Conservation (phyloP, 2,797 vertebrate genomes). For the Galagoides demidoff region DNA sequence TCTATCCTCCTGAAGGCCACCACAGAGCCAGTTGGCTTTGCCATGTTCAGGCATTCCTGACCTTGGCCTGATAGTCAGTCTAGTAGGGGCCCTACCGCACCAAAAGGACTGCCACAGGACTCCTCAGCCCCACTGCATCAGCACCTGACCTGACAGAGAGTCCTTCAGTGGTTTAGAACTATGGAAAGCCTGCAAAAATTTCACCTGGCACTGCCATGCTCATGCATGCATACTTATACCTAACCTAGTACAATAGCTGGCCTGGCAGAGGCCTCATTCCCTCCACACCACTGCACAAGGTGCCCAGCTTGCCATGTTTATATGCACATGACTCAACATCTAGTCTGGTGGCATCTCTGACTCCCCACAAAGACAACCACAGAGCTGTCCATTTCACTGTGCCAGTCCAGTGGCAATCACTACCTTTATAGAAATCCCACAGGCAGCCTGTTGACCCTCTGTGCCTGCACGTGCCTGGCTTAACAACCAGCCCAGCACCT, state of each 20-base stretch:
- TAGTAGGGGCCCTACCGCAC: accelerated
- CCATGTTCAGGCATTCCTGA: neutral
- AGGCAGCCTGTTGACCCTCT: neutral
- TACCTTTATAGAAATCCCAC: neutral
- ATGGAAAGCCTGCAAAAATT: neutral
- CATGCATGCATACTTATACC: neutral
- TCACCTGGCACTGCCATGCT: neutral
- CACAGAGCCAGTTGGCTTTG: neutral
- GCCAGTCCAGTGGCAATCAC: neutral
- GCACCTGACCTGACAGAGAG: neutral
- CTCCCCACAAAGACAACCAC: neutral
- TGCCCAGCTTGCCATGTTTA: neutral
- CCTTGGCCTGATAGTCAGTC: neutral
- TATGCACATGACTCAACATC: neutral
- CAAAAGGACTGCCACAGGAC: neutral
- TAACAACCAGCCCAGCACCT: neutral
- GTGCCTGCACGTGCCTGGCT: too few relatives aligned
- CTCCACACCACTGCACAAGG: neutral
- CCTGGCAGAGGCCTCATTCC: neutral
- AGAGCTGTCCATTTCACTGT: neutral
- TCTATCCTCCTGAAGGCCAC: neutral
- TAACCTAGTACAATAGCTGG: neutral
- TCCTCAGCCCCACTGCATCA: neutral
- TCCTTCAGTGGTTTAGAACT: neutral
- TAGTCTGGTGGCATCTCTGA: neutral